These are phyloP conservation scores for Aurelia coerulea DNA, from an alignment of 30 jellyfish, hydroid and myxozoan species.

Conservation along the genomic window DNA sequence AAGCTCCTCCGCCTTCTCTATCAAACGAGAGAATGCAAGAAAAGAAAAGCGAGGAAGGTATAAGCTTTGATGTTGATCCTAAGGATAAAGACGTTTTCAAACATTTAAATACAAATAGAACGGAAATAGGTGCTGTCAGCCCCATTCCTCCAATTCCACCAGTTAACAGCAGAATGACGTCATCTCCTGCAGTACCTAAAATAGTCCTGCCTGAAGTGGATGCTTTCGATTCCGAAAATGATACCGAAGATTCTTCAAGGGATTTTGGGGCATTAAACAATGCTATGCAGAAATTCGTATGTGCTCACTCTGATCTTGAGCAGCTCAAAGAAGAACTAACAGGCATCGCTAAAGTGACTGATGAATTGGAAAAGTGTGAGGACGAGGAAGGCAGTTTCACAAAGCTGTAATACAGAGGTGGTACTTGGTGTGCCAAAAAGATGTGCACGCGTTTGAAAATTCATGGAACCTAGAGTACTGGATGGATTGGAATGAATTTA, in stretches of 20 bases:
- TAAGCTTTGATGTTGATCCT: constrained; percentile 25
- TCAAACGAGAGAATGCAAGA: background rate
- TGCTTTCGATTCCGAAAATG: background rate
- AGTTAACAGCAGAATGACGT: constrained; percentile 7
- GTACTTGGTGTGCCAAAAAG: too few relatives aligned
- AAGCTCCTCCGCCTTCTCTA: background rate
- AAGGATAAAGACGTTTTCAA: constrained; percentile 40
- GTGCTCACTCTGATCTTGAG: constrained; percentile 29
- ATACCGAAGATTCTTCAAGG: constrained; percentile 2
- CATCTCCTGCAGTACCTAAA: constrained; percentile 3
- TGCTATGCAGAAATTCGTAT: constrained; percentile 40
- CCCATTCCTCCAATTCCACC: constrained; percentile 20
- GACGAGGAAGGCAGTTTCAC: background rate
- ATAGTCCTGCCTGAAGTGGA: constrained; percentile 3
- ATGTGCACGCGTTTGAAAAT: too few relatives aligned
- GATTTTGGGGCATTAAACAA: constrained; percentile 2
- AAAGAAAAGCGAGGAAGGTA: constrained; percentile 1
- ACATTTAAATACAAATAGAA: background rate
- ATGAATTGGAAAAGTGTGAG: background rate
- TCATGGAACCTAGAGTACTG: too few relatives aligned
- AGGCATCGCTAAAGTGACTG: constrained; percentile 19
- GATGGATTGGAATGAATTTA: too few relatives aligned
- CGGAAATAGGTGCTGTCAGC: background rate
- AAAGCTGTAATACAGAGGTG: background rate
- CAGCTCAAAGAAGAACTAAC: constrained; percentile 41